Base-by-base conservation (phyloP, 53 echinoderm and acorn worm genomes). In the Pentamera pediparva region DNA sequence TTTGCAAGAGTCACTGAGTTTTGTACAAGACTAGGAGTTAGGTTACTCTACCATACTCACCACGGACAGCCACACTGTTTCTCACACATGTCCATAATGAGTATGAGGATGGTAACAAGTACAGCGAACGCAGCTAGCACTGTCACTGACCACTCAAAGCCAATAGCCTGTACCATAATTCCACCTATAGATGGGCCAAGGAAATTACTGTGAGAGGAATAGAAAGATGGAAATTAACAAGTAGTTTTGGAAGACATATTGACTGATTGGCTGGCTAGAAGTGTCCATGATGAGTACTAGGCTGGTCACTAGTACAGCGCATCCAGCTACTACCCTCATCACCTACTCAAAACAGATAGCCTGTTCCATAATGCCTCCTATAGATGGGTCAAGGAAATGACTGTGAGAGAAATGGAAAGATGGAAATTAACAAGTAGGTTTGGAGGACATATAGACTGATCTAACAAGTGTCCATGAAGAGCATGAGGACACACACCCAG, bases 171-270 rank as follows among this genome's bases (percentile, higher is more conserved):
- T 10, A 81, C 72, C 51, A 77, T 47, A 21, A 55, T 21, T 1
- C 86, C 81, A 5, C 86, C 86, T 9, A 86, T 0, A 15, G 76
- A 47, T 25, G 86, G 86, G 18, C 86, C 86, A 5, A 86, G 58
- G 21, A 86, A 83, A 50, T 69, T 59, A 26, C 83, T 83, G 70
- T 12, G 11, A 6, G 58, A 28, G 28, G 13, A 5, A n/a, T n/a
- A n/a, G n/a, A n/a, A 30, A 28, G 32, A 57, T 27, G 29, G 47
- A n/a, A 57, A 57, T 57, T 28, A 26, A 57, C 2, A 15, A n/a
- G n/a, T n/a, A n/a, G n/a, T n/a, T n/a, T n/a, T n/a, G n/a, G n/a
- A n/a, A n/a, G n/a, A n/a, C n/a, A n/a, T n/a, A n/a, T n/a, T n/a
- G n/a, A n/a, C n/a, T n/a, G n/a, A n/a, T n/a, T n/a, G n/a, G n/a